Evolutionary conservation across 2,113 vertebrate species (phyloP).

Genomic region (Tenrec ecaudatus): DNA sequence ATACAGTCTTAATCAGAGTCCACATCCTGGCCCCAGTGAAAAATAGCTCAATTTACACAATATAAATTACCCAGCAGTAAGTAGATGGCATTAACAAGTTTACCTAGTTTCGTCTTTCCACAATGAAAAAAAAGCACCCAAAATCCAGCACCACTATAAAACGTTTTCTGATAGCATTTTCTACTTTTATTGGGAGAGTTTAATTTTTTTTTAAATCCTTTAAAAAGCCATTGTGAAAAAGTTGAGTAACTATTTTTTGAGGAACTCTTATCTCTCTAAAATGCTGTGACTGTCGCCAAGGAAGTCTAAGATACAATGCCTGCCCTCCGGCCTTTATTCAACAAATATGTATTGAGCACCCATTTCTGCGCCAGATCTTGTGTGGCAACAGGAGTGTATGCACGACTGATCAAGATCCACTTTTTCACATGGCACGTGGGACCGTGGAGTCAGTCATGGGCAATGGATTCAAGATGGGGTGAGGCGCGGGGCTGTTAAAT

Average conservation of each 20-base stretch:
- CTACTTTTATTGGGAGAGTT: neutral
- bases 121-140: neutral
- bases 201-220: constrained; percentile 15
- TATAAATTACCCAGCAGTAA: neutral
- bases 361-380: neutral
- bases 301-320: neutral
- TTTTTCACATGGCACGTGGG: neutral
- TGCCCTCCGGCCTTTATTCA: neutral
- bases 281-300: neutral
- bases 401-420: neutral
- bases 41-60: neutral
- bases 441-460: neutral
- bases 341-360: neutral
- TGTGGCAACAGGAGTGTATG: neutral
- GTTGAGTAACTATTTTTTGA: neutral
- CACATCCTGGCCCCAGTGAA: neutral
- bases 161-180: neutral
- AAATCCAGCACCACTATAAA: no score
- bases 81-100: neutral
- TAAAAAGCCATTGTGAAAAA: constrained; percentile 2
- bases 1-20: neutral
- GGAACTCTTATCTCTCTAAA: neutral
- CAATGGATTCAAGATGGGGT: neutral
- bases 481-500: neutral
- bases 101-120: neutral